Percentiles rank a stretch among this genome's conserved stretches.
Conservation (phyloP, 2,797 vertebrate species). For the Catostomus latipinnis region DNA sequence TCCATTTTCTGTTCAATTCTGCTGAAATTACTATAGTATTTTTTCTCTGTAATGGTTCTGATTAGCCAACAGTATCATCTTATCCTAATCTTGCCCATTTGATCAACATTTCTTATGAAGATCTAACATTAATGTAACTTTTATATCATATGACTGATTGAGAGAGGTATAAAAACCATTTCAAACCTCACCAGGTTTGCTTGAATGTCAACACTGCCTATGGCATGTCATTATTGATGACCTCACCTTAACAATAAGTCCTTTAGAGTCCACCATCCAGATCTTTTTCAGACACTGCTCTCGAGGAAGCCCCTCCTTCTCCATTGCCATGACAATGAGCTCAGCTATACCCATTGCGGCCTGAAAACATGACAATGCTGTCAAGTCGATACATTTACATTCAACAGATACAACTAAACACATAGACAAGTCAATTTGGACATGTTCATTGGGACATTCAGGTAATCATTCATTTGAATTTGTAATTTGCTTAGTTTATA, state of each 20-base stretch:
- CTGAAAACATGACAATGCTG: conserved; percentile 68
- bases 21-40: no score
- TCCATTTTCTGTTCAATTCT: no score
- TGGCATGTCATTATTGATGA: neutral
- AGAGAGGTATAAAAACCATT: neutral
- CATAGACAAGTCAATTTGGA: neutral
- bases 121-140: neutral
- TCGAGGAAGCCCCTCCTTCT: conserved; percentile 87
- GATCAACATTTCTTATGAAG: neutral
- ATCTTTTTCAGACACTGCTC: conserved; percentile 85
- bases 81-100: neutral
- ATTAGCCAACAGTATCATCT: neutral
- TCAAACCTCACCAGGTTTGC: neutral
- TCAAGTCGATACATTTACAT: neutral
- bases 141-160: neutral
- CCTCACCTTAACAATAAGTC: conserved; percentile 94
- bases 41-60: no score
- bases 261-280: conserved; percentile 99
- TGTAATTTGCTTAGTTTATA: neutral
- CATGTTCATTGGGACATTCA: neutral
- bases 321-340: conserved; percentile 93
- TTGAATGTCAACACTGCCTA: neutral
- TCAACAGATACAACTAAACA: neutral
- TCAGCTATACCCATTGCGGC: conserved; percentile 97
- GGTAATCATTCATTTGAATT: neutral